Conservation (phyloP, 2,113 vertebrate genomes). For the Dromaius novaehollandiae region DNA sequence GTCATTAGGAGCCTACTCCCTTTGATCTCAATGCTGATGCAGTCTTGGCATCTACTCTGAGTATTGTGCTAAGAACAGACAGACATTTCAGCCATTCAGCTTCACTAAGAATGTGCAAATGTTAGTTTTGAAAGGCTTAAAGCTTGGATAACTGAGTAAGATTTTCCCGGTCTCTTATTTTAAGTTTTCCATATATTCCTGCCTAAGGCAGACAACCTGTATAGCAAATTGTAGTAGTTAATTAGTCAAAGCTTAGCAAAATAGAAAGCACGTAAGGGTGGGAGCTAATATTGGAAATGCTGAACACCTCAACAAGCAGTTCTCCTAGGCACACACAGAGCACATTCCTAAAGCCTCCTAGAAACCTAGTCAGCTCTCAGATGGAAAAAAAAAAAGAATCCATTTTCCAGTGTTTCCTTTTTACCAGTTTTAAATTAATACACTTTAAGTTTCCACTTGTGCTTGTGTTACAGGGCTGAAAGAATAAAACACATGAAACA, state of each 20-base stretch:
- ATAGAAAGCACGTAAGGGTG: neutral
- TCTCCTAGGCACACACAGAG: fast-evolving
- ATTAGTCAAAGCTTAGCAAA: neutral
- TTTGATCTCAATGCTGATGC: neutral
- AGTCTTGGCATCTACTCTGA: neutral
- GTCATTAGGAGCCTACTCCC: neutral
- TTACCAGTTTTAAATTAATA: neutral
- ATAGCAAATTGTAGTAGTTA: neutral
- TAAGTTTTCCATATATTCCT: neutral
- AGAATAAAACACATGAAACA: neutral
- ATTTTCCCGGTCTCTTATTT: neutral
- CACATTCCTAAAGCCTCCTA: neutral
- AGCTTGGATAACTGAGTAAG: neutral
- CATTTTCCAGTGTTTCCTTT: neutral
- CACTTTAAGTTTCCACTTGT: neutral
- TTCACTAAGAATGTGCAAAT: neutral
- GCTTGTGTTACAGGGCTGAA: neutral
- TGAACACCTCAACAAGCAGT: neutral
- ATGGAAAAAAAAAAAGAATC: neutral
- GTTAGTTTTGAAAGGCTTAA: neutral
- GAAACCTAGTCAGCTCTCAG: neutral
- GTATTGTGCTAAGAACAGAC: neutral
- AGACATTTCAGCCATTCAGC: neutral
- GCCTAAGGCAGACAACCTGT: neutral
- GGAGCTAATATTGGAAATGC: neutral